A percentile compares a stretch with the other conserved stretches of the same genome.
phyloP scores from a whole-genome alignment of 2,888 invertebrate genomes.

The Dione juno region DNA sequence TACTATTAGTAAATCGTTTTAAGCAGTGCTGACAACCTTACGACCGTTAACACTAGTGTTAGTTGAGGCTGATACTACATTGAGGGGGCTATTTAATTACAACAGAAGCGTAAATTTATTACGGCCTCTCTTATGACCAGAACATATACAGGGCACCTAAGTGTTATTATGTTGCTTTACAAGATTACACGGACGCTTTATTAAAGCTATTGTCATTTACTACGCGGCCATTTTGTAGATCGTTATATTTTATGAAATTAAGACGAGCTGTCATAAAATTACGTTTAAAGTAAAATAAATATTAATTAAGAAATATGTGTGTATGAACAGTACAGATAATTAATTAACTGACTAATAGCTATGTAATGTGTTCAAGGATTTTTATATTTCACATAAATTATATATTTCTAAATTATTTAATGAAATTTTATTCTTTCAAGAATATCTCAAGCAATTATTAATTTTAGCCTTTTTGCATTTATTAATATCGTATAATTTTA shows the following conservation, averaged over 20 bases:
- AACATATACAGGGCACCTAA: conserved; percentile 25
- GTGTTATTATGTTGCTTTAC: conserved; percentile 40
- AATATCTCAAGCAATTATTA: not conserved
- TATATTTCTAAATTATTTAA: not conserved
- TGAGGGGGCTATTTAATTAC: conserved; percentile 37
- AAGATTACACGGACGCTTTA: conserved; percentile 37
- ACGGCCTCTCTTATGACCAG: conserved; percentile 22
- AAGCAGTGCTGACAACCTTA: conserved; percentile 15
- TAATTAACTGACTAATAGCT: not conserved
- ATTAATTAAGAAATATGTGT: not conserved
- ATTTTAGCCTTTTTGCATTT: too few relatives aligned
- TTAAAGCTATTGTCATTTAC: conserved; percentile 32
- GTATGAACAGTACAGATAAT: not conserved
- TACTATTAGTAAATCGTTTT: conserved; percentile 10
- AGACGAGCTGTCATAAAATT: not conserved
- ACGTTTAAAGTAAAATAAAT: not conserved
- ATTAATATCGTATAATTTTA: not conserved
- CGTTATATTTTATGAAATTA: conserved; percentile 24
- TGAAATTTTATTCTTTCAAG: not conserved
- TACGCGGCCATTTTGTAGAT: not conserved
- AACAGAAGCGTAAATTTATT: conserved; percentile 34
- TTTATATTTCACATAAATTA: not conserved
- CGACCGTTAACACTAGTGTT: conserved; percentile 15
- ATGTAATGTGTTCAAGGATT: not conserved
- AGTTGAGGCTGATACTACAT: conserved; percentile 15